Percentiles rank a stretch among this genome's conserved stretches.
These are phyloP conservation scores for Cricetomys ansorgei DNA, from an alignment of 2,113 vertebrate species.

Conservation along the genomic window DNA sequence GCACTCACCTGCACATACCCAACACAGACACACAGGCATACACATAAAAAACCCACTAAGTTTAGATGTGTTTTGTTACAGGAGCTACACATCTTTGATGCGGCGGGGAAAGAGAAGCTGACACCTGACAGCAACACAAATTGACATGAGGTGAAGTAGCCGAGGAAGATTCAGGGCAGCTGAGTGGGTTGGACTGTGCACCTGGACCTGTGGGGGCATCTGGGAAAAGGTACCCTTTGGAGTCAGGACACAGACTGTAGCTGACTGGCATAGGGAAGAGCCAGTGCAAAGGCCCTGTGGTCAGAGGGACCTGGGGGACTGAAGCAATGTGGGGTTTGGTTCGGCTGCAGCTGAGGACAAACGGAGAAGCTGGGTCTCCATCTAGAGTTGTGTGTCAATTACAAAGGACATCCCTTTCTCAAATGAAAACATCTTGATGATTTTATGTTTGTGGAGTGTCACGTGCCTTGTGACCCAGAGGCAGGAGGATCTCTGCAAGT, in stretches of 20 bases:
- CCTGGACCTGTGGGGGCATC: not conserved
- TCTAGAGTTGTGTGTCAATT: not conserved
- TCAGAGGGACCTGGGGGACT: not conserved
- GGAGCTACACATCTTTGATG: not conserved
- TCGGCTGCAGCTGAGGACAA: not conserved
- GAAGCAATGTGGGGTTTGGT: no score
- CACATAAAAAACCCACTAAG: not conserved
- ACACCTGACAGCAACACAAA: not conserved
- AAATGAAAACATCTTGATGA: not conserved
- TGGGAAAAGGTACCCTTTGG: not conserved
- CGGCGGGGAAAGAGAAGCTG: not conserved
- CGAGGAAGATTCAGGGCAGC: not conserved
- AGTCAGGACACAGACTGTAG: not conserved
- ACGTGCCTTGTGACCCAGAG: not conserved
- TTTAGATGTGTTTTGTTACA: not conserved
- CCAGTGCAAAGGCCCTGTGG: not conserved
- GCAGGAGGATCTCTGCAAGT: not conserved
- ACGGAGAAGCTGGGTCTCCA: not conserved
- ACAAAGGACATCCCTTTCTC: not conserved
- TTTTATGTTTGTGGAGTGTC: not conserved
- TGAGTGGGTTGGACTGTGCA: not conserved
- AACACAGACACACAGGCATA: not conserved
- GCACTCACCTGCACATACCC: not conserved
- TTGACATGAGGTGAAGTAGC: rapidly evolving
- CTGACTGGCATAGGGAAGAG: not conserved